phyloP scores from a whole-genome alignment of 2,797 vertebrate genomes.

The Carapus acus region DNA sequence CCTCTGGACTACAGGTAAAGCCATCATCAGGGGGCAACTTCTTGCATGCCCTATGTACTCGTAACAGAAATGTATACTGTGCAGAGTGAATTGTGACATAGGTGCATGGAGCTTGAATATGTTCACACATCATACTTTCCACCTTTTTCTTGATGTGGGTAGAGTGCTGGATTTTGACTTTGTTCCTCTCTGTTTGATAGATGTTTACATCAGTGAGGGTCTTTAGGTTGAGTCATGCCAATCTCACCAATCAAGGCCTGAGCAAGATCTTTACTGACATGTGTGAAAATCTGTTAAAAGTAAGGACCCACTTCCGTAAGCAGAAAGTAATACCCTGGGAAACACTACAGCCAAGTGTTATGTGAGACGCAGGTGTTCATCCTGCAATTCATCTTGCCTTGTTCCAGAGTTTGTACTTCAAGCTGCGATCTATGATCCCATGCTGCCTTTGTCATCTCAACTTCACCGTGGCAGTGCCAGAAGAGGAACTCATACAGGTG shows the following conservation, averaged over 20 bases:
- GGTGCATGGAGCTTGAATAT: no score
- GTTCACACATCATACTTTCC: no score
- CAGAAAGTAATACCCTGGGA: no score
- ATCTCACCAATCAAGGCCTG: conserved; percentile 90
- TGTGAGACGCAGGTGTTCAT: background rate
- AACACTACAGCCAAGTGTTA: no score
- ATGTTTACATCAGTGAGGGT: conserved; percentile 99
- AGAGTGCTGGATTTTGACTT: conserved; percentile 12
- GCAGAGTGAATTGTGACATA: no score
- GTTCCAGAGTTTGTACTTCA: conserved; percentile 95
- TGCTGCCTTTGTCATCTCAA: conserved; percentile 98
- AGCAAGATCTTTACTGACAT: conserved; percentile 97
- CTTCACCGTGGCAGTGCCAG: conserved; percentile 93
- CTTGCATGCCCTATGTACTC: no score
- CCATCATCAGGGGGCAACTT: background rate
- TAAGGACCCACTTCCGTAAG: conserved; percentile 55
- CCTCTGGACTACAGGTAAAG: conserved; percentile 89
- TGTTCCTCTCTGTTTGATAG: conserved; percentile 61
- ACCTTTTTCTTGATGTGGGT: conserved; percentile 6
- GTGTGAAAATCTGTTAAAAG: conserved; percentile 97
- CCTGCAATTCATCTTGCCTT: conserved; percentile 14
- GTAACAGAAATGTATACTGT: no score
- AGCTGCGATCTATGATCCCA: conserved; percentile 93
- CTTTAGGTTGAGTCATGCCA: conserved; percentile 84
- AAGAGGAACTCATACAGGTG: conserved; percentile 97